Conservation (phyloP, 2,113 vertebrate genomes). For the Ranitomeya variabilis region DNA sequence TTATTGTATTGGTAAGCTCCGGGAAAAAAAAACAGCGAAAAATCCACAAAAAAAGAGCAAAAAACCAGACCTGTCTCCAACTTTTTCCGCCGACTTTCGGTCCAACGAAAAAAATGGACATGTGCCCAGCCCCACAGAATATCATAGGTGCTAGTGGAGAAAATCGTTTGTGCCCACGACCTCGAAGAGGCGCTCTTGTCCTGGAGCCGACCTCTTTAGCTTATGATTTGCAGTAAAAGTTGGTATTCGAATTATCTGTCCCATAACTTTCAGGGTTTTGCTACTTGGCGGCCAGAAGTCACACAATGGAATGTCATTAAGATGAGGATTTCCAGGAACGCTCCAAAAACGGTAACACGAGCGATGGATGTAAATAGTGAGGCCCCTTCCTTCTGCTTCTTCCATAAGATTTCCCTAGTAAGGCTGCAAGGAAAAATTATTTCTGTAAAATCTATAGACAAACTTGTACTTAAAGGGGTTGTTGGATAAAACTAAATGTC, state of each 20-base stretch:
- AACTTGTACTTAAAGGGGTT: not conserved
- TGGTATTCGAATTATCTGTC: constrained; percentile 36
- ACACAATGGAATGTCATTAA: constrained; percentile 42
- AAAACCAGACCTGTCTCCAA: too few relatives aligned
- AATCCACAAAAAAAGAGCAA: too few relatives aligned
- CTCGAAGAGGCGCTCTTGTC: not conserved
- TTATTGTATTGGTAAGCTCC: too few relatives aligned
- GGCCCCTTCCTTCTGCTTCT: not conserved
- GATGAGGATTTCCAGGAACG: not conserved
- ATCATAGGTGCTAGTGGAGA: too few relatives aligned
- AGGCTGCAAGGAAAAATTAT: not conserved
- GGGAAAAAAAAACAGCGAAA: too few relatives aligned
- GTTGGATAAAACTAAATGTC: too few relatives aligned
- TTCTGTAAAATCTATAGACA: not conserved
- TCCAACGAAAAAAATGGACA: too few relatives aligned
- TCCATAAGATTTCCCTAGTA: not conserved
- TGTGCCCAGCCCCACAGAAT: too few relatives aligned
- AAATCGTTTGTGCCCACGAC: too few relatives aligned
- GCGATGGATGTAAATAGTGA: not conserved
- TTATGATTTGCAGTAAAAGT: not conserved
- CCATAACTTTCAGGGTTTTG: not conserved
- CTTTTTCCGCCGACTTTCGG: too few relatives aligned
- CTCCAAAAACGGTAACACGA: not conserved
- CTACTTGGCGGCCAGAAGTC: constrained; percentile 20
- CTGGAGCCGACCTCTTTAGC: not conserved